Base-by-base conservation (phyloP, 2,797 vertebrate species). In the Gymnocypris eckloni region DNA sequence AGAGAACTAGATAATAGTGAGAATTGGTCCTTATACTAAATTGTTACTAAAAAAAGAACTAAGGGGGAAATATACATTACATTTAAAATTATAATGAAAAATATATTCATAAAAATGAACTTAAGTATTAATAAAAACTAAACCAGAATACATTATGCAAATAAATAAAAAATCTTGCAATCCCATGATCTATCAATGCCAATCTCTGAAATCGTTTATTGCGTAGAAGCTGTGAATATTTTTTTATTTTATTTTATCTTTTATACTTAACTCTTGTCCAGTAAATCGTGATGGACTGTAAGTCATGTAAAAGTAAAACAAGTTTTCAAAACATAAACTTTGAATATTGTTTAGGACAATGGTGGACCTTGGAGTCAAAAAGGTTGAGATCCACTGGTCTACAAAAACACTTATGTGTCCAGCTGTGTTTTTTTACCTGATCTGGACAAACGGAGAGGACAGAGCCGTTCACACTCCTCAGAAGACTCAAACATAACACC, bases 381-480 rank as follows among this genome's bases (percentile, higher is more conserved):
- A 43, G 1, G 20, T 20, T 71, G 10, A 22, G 20, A 71, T 41
- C 20, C 33, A 39, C 9, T 69, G 16, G 25, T 66, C 20, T 52
- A 45, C 15, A 71, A 73, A 59, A 64, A 37, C 20, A 6, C 69
- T 45, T 20, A 33, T 22, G 25, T 37, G 41, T 61, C 4, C 37
- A 50, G 20, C 3, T 18, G 37, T 69, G 28, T 33, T 66, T n/a
- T 73, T 93, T 93, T 93, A 99, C 98, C 97, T 94, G 95, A 88
- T 91, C 96, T 96, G 90, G 97, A 97, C 84, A 97, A 94, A 90
- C 93, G 95, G 88, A 99, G 94, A 76, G 96, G 95, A 92, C 97
- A 98, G 66, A 96, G 96, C 87, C 93, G 94, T 89, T 96, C 97
- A 94, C 97, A 98, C 89, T 97, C 96, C 82, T 91, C 94, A 85